Conservation (phyloP, 2,888 invertebrate species). For the Dryococelus australis region DNA sequence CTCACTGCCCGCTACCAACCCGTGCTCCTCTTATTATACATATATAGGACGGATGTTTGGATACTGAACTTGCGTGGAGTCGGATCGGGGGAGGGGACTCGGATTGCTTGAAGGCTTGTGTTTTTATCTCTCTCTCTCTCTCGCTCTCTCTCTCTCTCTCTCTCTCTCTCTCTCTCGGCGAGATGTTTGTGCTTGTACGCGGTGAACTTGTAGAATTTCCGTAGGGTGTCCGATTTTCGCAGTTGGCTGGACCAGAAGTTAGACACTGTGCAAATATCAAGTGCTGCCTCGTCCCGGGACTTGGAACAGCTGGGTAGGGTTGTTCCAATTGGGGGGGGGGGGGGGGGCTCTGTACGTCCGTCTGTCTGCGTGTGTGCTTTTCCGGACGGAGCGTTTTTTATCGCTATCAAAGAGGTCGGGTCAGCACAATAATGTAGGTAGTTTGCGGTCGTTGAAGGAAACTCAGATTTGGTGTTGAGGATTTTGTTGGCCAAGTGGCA, state of each 20-base stretch:
- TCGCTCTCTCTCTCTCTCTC: no score
- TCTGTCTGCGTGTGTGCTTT: background rate
- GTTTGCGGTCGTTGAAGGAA: background rate
- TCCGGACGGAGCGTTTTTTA: background rate
- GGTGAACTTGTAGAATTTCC: conserved; percentile 23
- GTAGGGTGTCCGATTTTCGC: conserved; percentile 8
- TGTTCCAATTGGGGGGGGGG: no score
- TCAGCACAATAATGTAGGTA: conserved; percentile 8
- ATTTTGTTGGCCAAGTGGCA: background rate
- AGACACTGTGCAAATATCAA: conserved; percentile 16
- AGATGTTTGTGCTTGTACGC: conserved; percentile 24
- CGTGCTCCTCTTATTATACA: conserved; percentile 11
- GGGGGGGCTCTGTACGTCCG: background rate
- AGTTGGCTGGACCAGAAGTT: background rate
- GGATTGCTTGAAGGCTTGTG: background rate
- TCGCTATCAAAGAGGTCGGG: background rate
- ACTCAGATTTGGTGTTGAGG: background rate
- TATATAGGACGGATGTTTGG: conserved; percentile 1
- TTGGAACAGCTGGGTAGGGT: conserved; percentile 16
- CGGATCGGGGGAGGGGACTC: background rate
- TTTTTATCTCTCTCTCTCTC: background rate
- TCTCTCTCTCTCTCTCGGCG: background rate
- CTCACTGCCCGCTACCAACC: background rate
- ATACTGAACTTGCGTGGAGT: conserved; percentile 16
- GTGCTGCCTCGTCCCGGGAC: background rate